Conservation (phyloP, 1,140 invertebrate genomes). For the Drosophila watanabei region DNA sequence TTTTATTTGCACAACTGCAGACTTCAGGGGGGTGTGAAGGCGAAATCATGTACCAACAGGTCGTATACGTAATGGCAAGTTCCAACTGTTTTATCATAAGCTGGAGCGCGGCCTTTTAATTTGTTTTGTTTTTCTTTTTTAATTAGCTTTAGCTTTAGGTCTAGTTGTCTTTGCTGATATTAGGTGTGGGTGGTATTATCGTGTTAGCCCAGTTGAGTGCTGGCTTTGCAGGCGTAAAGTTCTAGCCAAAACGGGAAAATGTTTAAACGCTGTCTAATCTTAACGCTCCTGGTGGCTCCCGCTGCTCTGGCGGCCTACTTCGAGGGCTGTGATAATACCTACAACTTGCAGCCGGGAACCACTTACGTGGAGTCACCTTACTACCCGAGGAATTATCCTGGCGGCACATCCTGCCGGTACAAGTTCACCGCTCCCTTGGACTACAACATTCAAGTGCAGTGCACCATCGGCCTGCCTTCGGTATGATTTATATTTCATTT, state of each 20-base stretch:
- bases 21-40: not conserved
- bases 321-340: conserved; percentile 69
- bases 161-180: conserved; percentile 42
- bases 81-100: conserved; percentile 32
- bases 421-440: conserved; percentile 69
- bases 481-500: conserved; percentile 32
- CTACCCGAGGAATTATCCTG: conserved; percentile 72
- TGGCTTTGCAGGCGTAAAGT: conserved; percentile 42
- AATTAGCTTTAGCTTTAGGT: conserved; percentile 27
- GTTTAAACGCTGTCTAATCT: conserved; percentile 42
- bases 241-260: conserved; percentile 43
- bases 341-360: conserved; percentile 39
- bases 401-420: conserved; percentile 79
- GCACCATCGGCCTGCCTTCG: conserved; percentile 60
- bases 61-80: conserved; percentile 54
- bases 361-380: conserved; percentile 74
- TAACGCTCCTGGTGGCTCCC: conserved; percentile 29
- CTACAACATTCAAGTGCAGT: conserved; percentile 66
- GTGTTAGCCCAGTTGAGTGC: conserved; percentile 51
- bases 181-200: conserved; percentile 47
- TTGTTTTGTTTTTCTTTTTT: conserved; percentile 30
- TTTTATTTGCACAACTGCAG: conserved; percentile 62
- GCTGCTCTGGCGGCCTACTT: conserved; percentile 58
- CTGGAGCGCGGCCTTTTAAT: conserved; percentile 45
- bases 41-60: conserved; percentile 26